Base-by-base conservation (phyloP, 2,888 invertebrate species). In the Dexiosoma caninum region DNA sequence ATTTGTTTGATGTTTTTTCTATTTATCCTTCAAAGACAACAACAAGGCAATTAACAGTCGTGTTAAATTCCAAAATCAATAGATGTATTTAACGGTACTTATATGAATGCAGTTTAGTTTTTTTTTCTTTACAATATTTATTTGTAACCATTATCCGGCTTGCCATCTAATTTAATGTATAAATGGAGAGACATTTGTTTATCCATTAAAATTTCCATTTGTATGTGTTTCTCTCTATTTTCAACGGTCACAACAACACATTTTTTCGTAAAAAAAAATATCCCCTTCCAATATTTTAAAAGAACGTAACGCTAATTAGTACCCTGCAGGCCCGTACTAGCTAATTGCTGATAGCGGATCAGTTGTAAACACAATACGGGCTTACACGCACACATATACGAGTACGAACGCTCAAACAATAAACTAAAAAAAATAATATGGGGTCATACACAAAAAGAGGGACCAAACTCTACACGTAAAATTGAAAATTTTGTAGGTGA, bases 271-370 rank as follows among this genome's bases (percentile, higher is more conserved):
- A n/a, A n/a, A 19, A n/a, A 9, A 19, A 55, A 40, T 42, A 44
- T 60, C 57, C 23, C 27, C 42, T 23, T 59, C 16, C 40, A 14
- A 40, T 49, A 14, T 55, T 30, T 46, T 19, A 59, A 57, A 57
- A 69, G 5, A 60, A 66, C 57, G 57, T 69, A 59, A 69, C 51
- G 66, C 77, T 84, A 83, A 84, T 83, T 79, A 83, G 82, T 78
- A 69, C 74, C 76, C 80, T 66, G 59, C 59, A 78, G 82, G 77
- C 81, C 64, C 78, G 55, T 76, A 78, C 80, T 81, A 78, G 82
- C 82, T 84, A 84, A 84, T 84, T 84, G 82, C 60, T 64, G 82
- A 83, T 84, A 84, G 81, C 81, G 82, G 80, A 77, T 82, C 82
- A 71, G 76, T 77, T 76, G 59, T 70, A 78, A 30, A 66, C 27